These are phyloP conservation scores for Hipparchia semele DNA, from an alignment of 2,888 invertebrate genomes.

Conservation along the genomic window DNA sequence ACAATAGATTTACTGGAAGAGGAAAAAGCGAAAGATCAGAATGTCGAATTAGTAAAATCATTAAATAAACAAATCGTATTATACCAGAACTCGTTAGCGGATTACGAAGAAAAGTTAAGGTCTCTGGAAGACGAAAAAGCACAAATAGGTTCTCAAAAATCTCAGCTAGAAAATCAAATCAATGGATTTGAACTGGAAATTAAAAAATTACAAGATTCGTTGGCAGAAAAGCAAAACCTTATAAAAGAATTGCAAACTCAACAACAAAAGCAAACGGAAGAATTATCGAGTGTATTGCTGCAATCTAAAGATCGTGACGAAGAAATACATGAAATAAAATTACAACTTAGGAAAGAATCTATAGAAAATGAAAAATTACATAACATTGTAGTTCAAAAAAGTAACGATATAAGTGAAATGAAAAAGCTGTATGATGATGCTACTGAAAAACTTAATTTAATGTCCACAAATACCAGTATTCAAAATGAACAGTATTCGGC, in stretches of 20 bases:
- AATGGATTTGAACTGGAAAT: conserved; percentile 62
- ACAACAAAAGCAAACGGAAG: conserved; percentile 74
- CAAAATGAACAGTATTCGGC: conserved; percentile 59
- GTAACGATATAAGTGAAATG: conserved; percentile 72
- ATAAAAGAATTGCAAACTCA: conserved; percentile 76
- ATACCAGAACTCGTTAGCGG: conserved; percentile 68
- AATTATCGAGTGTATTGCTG: conserved; percentile 68
- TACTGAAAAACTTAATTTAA: conserved; percentile 65
- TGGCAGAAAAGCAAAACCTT: conserved; percentile 70
- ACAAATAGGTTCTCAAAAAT: conserved; percentile 64
- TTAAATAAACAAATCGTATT: conserved; percentile 79
- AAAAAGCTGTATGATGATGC: conserved; percentile 73
- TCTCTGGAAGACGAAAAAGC: conserved; percentile 73
- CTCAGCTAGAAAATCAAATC: conserved; percentile 61
- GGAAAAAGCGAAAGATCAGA: conserved; percentile 77
- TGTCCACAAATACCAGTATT: conserved; percentile 69
- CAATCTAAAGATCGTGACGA: conserved; percentile 81
- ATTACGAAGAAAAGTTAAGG: conserved; percentile 68
- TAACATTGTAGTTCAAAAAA: conserved; percentile 79
- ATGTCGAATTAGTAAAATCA: conserved; percentile 76
- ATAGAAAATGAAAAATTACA: conserved; percentile 86
- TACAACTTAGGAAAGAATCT: conserved; percentile 82
- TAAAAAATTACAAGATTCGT: conserved; percentile 67
- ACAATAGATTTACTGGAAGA: conserved; percentile 77
- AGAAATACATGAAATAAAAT: conserved; percentile 80